Evolutionary conservation across 2,113 vertebrate species (phyloP), one percentile per base, ranked within the genome.

Genomic region (Poeciliopsis occidentalis): DNA sequence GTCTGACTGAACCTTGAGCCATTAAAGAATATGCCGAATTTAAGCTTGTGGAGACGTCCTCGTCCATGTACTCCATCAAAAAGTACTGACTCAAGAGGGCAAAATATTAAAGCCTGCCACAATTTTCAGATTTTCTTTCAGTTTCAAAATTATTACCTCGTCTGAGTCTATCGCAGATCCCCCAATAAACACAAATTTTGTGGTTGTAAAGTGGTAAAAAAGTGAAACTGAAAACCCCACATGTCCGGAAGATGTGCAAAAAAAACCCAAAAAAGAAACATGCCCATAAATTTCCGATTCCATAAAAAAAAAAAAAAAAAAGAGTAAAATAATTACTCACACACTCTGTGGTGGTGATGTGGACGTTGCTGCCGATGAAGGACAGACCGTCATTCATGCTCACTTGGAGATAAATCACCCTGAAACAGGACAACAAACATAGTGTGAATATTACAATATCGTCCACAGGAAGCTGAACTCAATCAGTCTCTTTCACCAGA

Each of bases 331-430:
- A n/a, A 29, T 19, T 12, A 96, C 95, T 97, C 92, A 97, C 96
- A 94, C 96, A 98, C 31, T 95, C 92, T 13, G 92, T 96, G 84
- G 95, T 97, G 82, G 94, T 97, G 90, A 98, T 95, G 93, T 94
- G 96, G 71, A 97, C 94, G 27, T 96, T 95, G 89, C 95, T 97
- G 91, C 95, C 96, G 92, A 97, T 94, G 92, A 97, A 98, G 0
- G 95, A 96, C 84, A 95, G 87, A 22, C 97, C 97, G 0, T 94
- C 95, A 60, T 97, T 97, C 96, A 98, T 96, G 93, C 96, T 98
- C 85, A 97, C 96, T 91, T 97, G 95, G 27, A 97, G 95, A 88
- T 96, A 97, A 86, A 97, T 95, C 89, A 96, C 95, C 94, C 96
- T 97, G 85, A 88, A 94, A 92, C 63, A 90, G 82, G 74, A 91